phyloP scores from a whole-genome alignment of 1,140 invertebrate species.

The Neodiprion lecontei region DNA sequence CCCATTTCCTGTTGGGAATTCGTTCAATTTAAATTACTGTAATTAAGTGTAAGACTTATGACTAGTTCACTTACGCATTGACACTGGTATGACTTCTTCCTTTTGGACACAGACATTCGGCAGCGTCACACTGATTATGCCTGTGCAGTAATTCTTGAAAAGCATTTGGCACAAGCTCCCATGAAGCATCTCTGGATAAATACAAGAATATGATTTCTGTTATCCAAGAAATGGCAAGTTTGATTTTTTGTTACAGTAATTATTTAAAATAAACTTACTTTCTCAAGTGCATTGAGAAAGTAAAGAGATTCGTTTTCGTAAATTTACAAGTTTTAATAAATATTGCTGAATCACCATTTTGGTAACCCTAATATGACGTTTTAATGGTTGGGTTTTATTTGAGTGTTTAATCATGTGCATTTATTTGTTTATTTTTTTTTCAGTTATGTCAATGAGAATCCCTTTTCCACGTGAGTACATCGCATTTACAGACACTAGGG shows the following conservation, averaged over 20 bases:
- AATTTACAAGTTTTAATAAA: neutral
- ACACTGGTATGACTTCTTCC: constrained; percentile 61
- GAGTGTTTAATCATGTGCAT: too few relatives aligned
- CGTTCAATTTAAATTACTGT: constrained; percentile 22
- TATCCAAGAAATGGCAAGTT: neutral
- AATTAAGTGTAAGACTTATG: constrained; percentile 15
- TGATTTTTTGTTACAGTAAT: neutral
- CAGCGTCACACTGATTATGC: constrained; percentile 66
- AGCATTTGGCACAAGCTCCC: constrained; percentile 72
- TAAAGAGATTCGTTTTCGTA: neutral
- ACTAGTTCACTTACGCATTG: constrained; percentile 55
- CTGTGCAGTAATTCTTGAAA: constrained; percentile 67
- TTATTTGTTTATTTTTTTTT: too few relatives aligned
- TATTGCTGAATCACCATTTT: neutral
- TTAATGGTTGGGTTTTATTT: too few relatives aligned
- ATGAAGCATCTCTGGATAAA: constrained; percentile 69
- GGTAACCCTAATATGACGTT: neutral
- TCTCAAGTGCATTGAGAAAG: neutral
- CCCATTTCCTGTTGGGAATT: constrained; percentile 61
- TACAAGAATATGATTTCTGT: constrained; percentile 21
- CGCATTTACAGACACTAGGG: too few relatives aligned
- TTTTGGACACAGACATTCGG: constrained; percentile 65
- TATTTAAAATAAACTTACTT: neutral
- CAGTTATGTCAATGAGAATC: too few relatives aligned
- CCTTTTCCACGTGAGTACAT: too few relatives aligned